Evolutionary conservation across 2,797 vertebrate species (phyloP), one percentile per base, ranked within the genome.

Genomic region (Petrocephalus sullivani): DNA sequence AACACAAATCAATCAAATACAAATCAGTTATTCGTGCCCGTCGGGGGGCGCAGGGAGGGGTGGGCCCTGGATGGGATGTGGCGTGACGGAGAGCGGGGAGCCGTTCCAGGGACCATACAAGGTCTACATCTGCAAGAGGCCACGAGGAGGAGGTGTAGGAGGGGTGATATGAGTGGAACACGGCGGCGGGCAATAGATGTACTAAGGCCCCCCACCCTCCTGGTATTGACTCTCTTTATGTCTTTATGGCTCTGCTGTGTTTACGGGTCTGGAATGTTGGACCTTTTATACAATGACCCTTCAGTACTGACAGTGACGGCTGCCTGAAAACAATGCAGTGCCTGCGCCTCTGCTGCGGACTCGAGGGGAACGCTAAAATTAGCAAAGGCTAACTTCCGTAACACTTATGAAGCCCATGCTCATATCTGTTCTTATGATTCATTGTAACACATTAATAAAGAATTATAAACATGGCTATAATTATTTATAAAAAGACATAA

Each of bases 311-410:
- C 12, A 21, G 8, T 54, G 46, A 54, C 14, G 81, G 21, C 51
- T 12, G 75, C 4, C 41, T 81, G 37, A 81, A 49, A 81, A 49
- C 75, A 81, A 49, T 49, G 37, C 16, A 81, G 19, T 49, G 33
- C n/a, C 37, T 6, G 8, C 37, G 3, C 75, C 19, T 81, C 41
- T 8, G 8, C 19, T 21, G 5, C 9, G 37, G n/a, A 49, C 41
- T 81, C 75, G 46, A 81, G 75, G 75, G 75, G 75, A 21, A 81
- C 19, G 37, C 75, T 49, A 81, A 81, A 81, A 81, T 81, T n/a
- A 78, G 6, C 14, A 10, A 49, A 41, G 16, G 71, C 14, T 78
- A 78, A 46, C 37, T 78, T 46, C 41, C 3, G 41, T 46, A 46
- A 46, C 41, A 46, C 41, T 46, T 46, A 46, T 46, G 41, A 46